Evolutionary conservation across 1,140 invertebrate species (phyloP).

Genomic region (Anoplophora glabripennis): DNA sequence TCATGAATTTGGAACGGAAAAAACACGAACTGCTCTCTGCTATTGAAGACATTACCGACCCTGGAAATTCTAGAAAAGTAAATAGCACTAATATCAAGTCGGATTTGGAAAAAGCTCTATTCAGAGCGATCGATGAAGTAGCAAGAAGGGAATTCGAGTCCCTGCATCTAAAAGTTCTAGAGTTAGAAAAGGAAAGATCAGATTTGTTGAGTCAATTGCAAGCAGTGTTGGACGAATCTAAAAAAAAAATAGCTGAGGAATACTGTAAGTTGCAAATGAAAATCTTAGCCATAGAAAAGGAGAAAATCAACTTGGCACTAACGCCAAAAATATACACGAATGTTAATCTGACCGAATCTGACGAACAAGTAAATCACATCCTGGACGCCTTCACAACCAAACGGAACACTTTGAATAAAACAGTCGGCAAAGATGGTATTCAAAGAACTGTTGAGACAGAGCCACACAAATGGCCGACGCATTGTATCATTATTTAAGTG

Average conservation of each 20-base stretch:
- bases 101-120: slow-evolving; percentile 16
- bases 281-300: slow-evolving; percentile 25
- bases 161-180: slow-evolving; percentile 23
- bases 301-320: background rate
- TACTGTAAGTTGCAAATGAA: slow-evolving; percentile 25
- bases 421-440: slow-evolving; percentile 1
- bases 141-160: slow-evolving; percentile 21
- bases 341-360: background rate
- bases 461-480: slow-evolving; percentile 1
- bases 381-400: slow-evolving; percentile 25
- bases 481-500: slow-evolving; percentile 17
- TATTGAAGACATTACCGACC: slow-evolving; percentile 18
- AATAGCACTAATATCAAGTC: slow-evolving; percentile 5
- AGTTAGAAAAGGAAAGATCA: slow-evolving; percentile 28
- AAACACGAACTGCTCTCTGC: slow-evolving; percentile 25
- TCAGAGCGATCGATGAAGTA: background rate
- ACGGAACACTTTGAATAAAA: slow-evolving; percentile 1
- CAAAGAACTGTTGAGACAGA: background rate
- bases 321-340: background rate
- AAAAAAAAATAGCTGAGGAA: slow-evolving; percentile 25
- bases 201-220: slow-evolving; percentile 23
- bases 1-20: slow-evolving; percentile 26
- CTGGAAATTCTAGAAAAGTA: background rate
- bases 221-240: slow-evolving; percentile 23
- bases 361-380: slow-evolving; percentile 20